These are phyloP conservation scores for Samia ricini DNA, from an alignment of 1,140 invertebrate species.

Conservation along the genomic window DNA sequence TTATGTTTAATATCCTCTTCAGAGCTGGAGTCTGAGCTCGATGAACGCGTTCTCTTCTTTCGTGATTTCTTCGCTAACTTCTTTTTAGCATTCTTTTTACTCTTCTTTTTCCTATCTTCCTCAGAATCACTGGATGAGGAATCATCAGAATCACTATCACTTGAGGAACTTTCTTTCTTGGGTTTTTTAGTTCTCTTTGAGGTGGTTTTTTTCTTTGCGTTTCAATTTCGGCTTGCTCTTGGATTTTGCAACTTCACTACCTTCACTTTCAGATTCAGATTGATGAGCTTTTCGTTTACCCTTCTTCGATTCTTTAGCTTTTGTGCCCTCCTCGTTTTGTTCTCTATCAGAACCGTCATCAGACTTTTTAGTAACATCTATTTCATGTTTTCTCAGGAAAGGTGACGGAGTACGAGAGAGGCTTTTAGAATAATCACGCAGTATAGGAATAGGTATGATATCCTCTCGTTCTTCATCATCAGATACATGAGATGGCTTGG, in stretches of 20 bases:
- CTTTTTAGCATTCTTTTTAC: constrained; percentile 73
- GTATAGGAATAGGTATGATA: constrained; percentile 53
- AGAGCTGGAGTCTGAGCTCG: constrained; percentile 79
- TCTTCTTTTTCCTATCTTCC: constrained; percentile 81
- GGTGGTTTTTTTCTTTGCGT: constrained; percentile 64
- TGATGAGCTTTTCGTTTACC: constrained; percentile 61
- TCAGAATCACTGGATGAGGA: constrained; percentile 81
- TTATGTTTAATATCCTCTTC: constrained; percentile 79
- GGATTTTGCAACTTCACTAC: constrained; percentile 61
- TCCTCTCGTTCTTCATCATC: constrained; percentile 71
- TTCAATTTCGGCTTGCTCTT: constrained; percentile 74
- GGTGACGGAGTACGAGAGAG: constrained; percentile 88
- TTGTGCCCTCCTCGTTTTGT: constrained; percentile 53
- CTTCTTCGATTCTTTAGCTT: constrained; percentile 55
- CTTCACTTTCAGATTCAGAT: constrained; percentile 69
- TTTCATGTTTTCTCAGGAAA: constrained; percentile 87
- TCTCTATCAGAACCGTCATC: constrained; percentile 66
- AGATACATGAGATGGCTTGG: constrained; percentile 55
- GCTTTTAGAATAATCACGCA: constrained; percentile 81
- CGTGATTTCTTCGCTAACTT: constrained; percentile 71
- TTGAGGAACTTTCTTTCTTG: constrained; percentile 72
- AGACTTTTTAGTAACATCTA: constrained; percentile 75
- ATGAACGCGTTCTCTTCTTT: constrained; percentile 74
- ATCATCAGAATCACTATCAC: constrained; percentile 79
- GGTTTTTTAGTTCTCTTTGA: constrained; percentile 76